These are phyloP conservation scores for Microctonus aethiopoides DNA, from an alignment of 2,888 invertebrate species.

Conservation along the genomic window DNA sequence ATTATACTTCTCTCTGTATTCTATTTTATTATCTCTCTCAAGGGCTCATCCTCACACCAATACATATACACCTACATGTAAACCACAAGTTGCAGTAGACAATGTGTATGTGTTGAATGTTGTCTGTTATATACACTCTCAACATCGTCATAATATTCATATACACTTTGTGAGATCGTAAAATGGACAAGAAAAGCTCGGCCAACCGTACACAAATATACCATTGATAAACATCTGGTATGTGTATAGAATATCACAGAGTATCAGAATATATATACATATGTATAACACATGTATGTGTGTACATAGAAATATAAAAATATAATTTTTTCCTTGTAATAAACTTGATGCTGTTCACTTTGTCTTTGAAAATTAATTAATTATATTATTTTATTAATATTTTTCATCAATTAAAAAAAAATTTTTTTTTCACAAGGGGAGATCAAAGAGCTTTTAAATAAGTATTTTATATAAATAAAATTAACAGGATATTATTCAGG, in stretches of 20 bases:
- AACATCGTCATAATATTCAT: slow-evolving; percentile 51
- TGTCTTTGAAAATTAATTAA: too few relatives aligned
- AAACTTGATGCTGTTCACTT: too few relatives aligned
- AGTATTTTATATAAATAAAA: too few relatives aligned
- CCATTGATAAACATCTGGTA: slow-evolving; percentile 51
- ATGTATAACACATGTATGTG: too few relatives aligned
- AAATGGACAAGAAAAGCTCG: slow-evolving; percentile 35
- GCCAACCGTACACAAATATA: slow-evolving; percentile 47
- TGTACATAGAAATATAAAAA: too few relatives aligned
- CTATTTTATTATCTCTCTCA: slow-evolving; percentile 13
- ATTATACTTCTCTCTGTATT: too few relatives aligned
- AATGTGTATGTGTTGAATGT: not conserved
- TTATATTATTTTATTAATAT: too few relatives aligned
- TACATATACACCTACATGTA: not conserved
- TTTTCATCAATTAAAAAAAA: too few relatives aligned
- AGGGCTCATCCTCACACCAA: not conserved
- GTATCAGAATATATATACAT: not conserved
- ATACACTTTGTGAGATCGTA: slow-evolving; percentile 31
- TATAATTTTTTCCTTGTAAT: too few relatives aligned
- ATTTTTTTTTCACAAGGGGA: too few relatives aligned
- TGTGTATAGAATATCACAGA: not conserved
- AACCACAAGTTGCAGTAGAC: not conserved
- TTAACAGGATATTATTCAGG: too few relatives aligned
- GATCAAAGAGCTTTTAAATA: too few relatives aligned
- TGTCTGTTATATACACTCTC: not conserved